Conservation (phyloP, 1,140 invertebrate species). For the Drosophila ercepeae region DNA sequence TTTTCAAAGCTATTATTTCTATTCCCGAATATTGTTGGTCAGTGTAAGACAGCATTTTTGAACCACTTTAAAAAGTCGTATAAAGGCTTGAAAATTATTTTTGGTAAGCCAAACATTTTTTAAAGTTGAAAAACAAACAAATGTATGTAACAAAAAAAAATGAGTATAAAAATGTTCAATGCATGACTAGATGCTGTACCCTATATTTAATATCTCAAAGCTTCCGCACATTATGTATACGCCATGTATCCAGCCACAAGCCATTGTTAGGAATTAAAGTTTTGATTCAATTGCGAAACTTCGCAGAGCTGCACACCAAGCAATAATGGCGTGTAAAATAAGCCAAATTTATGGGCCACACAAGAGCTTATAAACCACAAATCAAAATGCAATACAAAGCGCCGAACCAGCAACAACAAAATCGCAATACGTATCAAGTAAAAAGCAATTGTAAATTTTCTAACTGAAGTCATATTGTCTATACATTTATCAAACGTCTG, state of each 20-base stretch:
- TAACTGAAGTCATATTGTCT: constrained; percentile 79
- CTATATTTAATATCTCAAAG: too few species aligned
- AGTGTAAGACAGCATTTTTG: too few species aligned
- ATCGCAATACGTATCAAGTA: constrained; percentile 72
- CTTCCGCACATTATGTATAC: too few species aligned
- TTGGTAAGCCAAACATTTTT: too few species aligned
- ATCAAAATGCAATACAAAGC: constrained; percentile 78
- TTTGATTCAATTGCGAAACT: constrained; percentile 46
- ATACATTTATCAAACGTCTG: constrained; percentile 73
- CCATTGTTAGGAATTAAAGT: constrained; percentile 17
- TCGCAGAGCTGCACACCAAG: constrained; percentile 1
- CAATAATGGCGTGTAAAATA: constrained; percentile 49
- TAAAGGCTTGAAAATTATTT: too few species aligned
- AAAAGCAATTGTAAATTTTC: constrained; percentile 80
- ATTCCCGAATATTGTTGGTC: too few species aligned
- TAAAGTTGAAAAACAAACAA: too few species aligned
- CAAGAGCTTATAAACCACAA: constrained; percentile 77
- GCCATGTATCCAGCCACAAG: neutral
- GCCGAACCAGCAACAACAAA: constrained; percentile 39
- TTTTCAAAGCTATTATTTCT: too few species aligned
- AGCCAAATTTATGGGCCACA: constrained; percentile 73
- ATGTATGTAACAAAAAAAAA: too few species aligned
- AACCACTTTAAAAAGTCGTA: too few species aligned
- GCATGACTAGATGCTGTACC: too few species aligned
- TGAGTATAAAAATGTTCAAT: too few species aligned